Evolutionary conservation across 1,140 invertebrate species (phyloP), one percentile per base, ranked within the genome.

Genomic region (Pogonus chalceus): DNA sequence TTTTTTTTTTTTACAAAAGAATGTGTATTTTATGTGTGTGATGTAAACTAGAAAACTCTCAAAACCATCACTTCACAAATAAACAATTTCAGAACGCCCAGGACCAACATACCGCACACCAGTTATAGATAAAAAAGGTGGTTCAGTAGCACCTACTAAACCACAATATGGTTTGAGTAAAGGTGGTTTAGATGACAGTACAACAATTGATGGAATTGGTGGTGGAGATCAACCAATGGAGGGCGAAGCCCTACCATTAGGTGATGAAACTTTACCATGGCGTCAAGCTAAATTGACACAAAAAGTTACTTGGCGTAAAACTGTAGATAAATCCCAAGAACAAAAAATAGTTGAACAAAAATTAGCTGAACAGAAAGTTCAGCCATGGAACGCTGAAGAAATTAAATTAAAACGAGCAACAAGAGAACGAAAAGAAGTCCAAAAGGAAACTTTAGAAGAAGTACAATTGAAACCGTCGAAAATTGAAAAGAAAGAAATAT

Each of bases 231-330:
- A 68, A 58, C 58, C 59, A 1, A 53, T 67, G 9, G 72, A 76
- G 48, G 68, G 69, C 35, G 66, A 72, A 59, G 68, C 69, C 56
- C 49, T 75, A 55, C 73, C 74, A 22, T 20, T 69, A 58, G 75
- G 72, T 35, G 77, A 79, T 62, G 75, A 78, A 61, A 67, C 70
- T 4, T 58, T 80, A 53, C 70, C 74, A 10, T 80, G 78, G 78
- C 63, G 76, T 56, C 31, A 47, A 16, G 52, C 22, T 47, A 50
- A 51, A 16, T 53, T 48, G 35, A 35, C 52, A 31, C n/a, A 35
- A 26, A 54, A 18, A 52, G 24, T 14, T 20, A 31, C 50, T 49
- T 20, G 20, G 21, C 49, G 43, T 54, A 12, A 46, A 49, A 39
- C n/a, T n/a, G n/a, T n/a, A n/a, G n/a, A n/a, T n/a, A n/a, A 23